Base-by-base conservation (phyloP, 30 jellyfish, hydroid and myxozoan genomes). In the Sanderia malayensis region DNA sequence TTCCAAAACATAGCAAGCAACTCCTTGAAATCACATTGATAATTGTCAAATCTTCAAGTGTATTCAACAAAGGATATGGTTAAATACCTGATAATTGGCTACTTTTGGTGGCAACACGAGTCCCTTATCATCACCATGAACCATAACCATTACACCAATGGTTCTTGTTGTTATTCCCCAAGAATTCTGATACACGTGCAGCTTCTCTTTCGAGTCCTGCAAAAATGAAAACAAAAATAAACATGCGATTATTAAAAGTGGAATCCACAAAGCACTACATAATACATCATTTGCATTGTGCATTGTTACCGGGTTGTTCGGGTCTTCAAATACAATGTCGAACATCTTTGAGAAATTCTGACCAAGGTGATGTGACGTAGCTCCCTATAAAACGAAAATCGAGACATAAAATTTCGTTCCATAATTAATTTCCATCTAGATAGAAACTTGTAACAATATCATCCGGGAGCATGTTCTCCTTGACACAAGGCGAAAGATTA, bases 91-190 rank as follows among this genome's bases (percentile, higher is more conserved):
- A 23, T 76, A 30, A 60, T 74, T 80, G 30, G 97, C 99, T 32
- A 83, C 97, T 53, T 94, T 71, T 0, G 99, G 99, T 17, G 99
- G 99, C 63, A 94, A 57, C 21, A 94, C 96, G 59, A 94, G 87
- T 9, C 99, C 99, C 24, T 46, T 67, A 89, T 94, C 88, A 61
- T 94, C 99, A 31, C 99, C 97, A 84, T 94, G 99, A 18, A 94
- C 97, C 99, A 94, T 94, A 18, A 88, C 96, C 95, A 87, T 61
- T 58, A 88, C 97, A 71, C 99, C 99, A 81, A 94, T 88, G 4
- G 97, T 72, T 28, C 99, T 74, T 72, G 99, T 94, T 73, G 99
- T 87, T 55, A 94, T 64, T n/a, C 99, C 99, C 97, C 97, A 94
- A 2, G 99, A 94, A 67, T 94, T 94, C 83, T 94, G 99, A 79